Evolutionary conservation across 1,140 invertebrate species (phyloP).

Genomic region (Heliconius melpomene): DNA sequence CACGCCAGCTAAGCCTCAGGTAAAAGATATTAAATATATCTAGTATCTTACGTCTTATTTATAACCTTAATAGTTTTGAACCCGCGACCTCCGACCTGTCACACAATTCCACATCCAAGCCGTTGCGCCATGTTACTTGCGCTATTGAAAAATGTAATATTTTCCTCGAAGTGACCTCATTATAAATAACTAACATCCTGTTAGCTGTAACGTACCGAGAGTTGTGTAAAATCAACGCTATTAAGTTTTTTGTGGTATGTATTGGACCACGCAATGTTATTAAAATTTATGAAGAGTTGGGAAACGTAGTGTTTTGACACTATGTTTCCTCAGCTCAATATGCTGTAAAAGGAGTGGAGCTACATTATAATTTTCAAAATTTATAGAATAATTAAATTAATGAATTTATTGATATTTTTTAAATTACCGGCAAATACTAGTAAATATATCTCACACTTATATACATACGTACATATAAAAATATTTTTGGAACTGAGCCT

Average conservation of each 20-base stretch:
- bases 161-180: slow-evolving; percentile 1
- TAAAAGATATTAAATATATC: not conserved
- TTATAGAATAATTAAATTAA: too few relatives aligned
- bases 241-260: not conserved
- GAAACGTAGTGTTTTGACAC: not conserved
- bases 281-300: not conserved
- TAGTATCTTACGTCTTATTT: not conserved
- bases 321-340: not conserved
- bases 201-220: not conserved
- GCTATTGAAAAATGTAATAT: slow-evolving; percentile 5
- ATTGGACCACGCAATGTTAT: too few relatives aligned
- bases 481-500: too few relatives aligned
- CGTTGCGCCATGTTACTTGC: not conserved
- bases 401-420: too few relatives aligned
- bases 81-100: not conserved
- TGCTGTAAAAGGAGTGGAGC: not conserved
- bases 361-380: not conserved
- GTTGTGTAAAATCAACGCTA: not conserved
- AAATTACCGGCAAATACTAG: too few relatives aligned
- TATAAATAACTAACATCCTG: slow-evolving; percentile 11
- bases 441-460: too few relatives aligned
- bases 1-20: too few relatives aligned
- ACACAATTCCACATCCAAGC: not conserved
- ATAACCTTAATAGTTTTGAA: not conserved
- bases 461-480: too few relatives aligned